A percentile compares a stretch with the other conserved stretches of the same genome.
Conservation (phyloP, 2,113 vertebrate species). For the Australoheros scitulus region DNA sequence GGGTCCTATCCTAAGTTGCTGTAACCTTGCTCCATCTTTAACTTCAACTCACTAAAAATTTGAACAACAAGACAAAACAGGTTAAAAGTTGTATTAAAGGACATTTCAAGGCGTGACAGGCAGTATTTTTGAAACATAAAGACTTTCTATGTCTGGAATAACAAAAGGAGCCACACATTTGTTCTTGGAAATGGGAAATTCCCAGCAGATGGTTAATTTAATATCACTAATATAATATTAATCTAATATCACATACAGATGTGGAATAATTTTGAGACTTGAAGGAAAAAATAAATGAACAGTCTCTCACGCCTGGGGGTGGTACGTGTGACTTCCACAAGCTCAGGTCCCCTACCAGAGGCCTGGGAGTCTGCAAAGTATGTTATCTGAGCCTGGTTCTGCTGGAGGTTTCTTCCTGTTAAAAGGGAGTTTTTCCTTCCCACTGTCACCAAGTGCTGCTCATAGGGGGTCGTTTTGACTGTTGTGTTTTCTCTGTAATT, state of each 20-base stretch:
- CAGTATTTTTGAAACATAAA: neutral
- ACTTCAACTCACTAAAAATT: too few species aligned
- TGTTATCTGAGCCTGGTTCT: too few species aligned
- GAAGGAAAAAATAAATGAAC: neutral
- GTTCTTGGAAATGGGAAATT: neutral
- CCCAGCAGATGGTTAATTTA: neutral
- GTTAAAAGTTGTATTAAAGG: too few species aligned
- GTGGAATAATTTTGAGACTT: neutral
- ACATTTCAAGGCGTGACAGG: too few species aligned
- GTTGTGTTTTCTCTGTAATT: too few species aligned
- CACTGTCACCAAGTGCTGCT: too few species aligned
- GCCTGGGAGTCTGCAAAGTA: neutral
- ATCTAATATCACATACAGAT: neutral
- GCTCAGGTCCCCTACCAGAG: neutral
- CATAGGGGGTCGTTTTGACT: too few species aligned
- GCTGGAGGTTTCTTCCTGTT: too few species aligned
- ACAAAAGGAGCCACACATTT: neutral
- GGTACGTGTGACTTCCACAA: too few species aligned
- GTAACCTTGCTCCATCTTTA: neutral
- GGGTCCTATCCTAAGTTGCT: neutral
- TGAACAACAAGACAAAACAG: too few species aligned
- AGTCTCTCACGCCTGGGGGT: fast-evolving
- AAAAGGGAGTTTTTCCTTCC: too few species aligned
- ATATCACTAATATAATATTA: too few species aligned
- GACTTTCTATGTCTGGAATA: neutral